Evolutionary conservation across 2,113 vertebrate species (phyloP).

Genomic region (Carassius auratus): DNA sequence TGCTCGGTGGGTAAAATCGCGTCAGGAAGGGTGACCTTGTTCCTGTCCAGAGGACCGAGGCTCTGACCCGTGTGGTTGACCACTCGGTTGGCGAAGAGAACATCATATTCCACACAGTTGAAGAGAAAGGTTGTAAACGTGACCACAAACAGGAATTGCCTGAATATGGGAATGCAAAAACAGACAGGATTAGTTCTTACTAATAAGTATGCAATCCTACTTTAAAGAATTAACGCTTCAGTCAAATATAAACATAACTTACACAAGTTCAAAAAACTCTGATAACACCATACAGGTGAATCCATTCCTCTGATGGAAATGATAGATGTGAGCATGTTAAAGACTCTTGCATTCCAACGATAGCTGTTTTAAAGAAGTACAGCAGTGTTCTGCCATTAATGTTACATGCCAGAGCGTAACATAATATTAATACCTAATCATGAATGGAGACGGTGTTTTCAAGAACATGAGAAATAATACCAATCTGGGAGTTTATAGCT

Average conservation of each 20-base stretch:
- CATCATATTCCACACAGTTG: slow-evolving; percentile 85
- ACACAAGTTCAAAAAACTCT: slow-evolving; percentile 86
- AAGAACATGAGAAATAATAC: background rate
- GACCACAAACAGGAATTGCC: slow-evolving; percentile 87
- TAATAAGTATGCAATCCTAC: too few species aligned
- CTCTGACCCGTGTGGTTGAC: slow-evolving; percentile 78
- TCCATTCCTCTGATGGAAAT: slow-evolving; percentile 87
- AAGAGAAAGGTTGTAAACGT: slow-evolving; percentile 89
- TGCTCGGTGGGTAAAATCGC: slow-evolving; percentile 80
- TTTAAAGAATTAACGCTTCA: background rate
- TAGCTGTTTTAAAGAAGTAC: background rate
- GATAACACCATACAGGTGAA: slow-evolving; percentile 87
- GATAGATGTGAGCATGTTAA: slow-evolving; percentile 82
- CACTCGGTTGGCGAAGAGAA: slow-evolving; percentile 85
- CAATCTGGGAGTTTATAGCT: background rate
- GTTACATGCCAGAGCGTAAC: background rate
- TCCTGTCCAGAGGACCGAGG: slow-evolving; percentile 73
- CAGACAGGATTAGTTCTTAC: background rate
- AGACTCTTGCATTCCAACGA: slow-evolving; percentile 38
- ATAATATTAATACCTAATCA: background rate
- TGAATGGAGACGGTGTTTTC: slow-evolving; percentile 1
- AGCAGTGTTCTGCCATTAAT: background rate
- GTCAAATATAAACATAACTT: slow-evolving; percentile 62
- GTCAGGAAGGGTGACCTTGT: slow-evolving; percentile 83
- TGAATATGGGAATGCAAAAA: slow-evolving; percentile 56